Evolutionary conservation across 2,888 invertebrate genomes (phyloP).

Genomic region (Camponotus fellah): DNA sequence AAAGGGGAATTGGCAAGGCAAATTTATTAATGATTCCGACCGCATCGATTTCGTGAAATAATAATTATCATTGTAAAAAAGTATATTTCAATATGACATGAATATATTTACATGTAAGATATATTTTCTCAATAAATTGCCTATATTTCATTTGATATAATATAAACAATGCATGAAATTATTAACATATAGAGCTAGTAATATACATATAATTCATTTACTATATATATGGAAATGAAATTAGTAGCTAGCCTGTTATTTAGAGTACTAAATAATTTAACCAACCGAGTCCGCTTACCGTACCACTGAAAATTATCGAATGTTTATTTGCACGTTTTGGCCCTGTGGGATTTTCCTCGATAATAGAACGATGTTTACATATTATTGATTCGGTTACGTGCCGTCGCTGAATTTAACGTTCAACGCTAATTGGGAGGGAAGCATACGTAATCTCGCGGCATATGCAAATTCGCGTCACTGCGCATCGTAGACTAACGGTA

Average conservation of each 20-base stretch:
- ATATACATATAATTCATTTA: background rate
- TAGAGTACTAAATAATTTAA: background rate
- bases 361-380: conserved; percentile 45
- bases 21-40: conserved; percentile 14
- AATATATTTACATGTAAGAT: background rate
- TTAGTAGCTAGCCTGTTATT: background rate
- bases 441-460: conserved; percentile 42
- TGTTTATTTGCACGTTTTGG: conserved; percentile 21
- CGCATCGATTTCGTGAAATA: background rate
- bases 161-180: background rate
- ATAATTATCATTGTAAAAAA: background rate
- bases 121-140: background rate
- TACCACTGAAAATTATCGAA: conserved; percentile 10
- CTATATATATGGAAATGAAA: background rate
- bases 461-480: conserved; percentile 46
- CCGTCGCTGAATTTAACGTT: conserved; percentile 46
- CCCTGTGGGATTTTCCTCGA: conserved; percentile 8
- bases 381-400: conserved; percentile 50
- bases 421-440: conserved; percentile 46
- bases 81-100: background rate
- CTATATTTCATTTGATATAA: background rate
- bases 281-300: conserved; percentile 16
- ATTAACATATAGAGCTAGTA: background rate
- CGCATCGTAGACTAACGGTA: conserved; percentile 39
- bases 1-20: background rate